Conservation (phyloP, 2,113 vertebrate species). For the Nesoenas mayeri region DNA sequence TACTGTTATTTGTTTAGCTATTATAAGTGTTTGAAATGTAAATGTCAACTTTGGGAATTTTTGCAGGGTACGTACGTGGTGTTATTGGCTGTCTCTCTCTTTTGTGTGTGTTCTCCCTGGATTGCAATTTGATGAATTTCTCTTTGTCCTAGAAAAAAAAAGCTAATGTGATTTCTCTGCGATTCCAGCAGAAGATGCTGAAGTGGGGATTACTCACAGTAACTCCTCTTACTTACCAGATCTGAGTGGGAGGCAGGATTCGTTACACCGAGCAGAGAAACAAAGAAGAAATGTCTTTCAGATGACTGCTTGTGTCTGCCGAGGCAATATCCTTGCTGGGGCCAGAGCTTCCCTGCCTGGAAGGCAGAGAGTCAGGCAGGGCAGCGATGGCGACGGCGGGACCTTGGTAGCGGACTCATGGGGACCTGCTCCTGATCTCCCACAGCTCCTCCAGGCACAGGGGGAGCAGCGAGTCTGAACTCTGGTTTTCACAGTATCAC, state of each 20-base stretch:
- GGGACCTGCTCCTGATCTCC: not conserved
- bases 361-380: constrained; percentile 9
- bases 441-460: not conserved
- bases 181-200: constrained; percentile 24
- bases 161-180: constrained; percentile 26
- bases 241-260: constrained; percentile 70
- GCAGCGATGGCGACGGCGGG: rapidly evolving
- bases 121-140: constrained; percentile 65
- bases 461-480: not conserved
- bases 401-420: not conserved
- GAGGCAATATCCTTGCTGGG: not conserved
- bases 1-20: constrained; percentile 77
- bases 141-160: constrained; percentile 36
- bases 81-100: not conserved
- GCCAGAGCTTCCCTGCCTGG: constrained; percentile 24
- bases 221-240: constrained; percentile 44
- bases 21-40: constrained; percentile 75
- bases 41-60: constrained; percentile 69
- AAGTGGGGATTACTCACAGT: constrained; percentile 44
- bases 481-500: not conserved
- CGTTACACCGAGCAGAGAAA: constrained; percentile 54
- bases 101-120: not conserved
- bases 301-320: constrained; percentile 4
- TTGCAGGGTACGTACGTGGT: not conserved
- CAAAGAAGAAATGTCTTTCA: constrained; percentile 48